Conservation (phyloP, 2,888 invertebrate species). For the Hololepta plana region DNA sequence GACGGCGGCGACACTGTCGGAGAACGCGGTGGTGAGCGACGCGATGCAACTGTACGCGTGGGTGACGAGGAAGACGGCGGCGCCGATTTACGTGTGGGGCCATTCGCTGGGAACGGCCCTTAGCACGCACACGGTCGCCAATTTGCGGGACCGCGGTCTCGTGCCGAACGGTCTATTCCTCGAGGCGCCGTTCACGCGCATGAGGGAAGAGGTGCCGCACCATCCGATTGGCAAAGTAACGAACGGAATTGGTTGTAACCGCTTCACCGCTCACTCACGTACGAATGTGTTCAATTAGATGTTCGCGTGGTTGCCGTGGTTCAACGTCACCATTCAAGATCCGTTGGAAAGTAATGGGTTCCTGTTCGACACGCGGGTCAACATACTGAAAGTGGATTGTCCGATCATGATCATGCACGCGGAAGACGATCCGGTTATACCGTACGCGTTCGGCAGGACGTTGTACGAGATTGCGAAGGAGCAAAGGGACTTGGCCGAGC, state of each 20-base stretch:
- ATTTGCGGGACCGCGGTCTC: slow-evolving; percentile 9
- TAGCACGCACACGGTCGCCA: slow-evolving; percentile 16
- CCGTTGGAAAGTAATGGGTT: slow-evolving; percentile 20
- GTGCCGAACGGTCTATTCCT: slow-evolving; percentile 17
- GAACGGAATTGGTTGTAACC: not conserved
- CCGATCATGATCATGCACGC: slow-evolving; percentile 23
- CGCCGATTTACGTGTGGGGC: slow-evolving; percentile 22
- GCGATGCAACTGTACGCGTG: slow-evolving; percentile 20
- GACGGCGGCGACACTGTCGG: slow-evolving; percentile 15
- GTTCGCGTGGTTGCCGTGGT: slow-evolving; percentile 21
- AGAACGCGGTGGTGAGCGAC: slow-evolving; percentile 20
- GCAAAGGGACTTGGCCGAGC: slow-evolving; percentile 5
- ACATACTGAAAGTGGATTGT: slow-evolving; percentile 18
- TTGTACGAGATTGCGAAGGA: slow-evolving; percentile 11
- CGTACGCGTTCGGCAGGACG: slow-evolving; percentile 17
- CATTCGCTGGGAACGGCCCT: slow-evolving; percentile 22
- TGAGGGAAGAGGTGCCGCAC: slow-evolving; percentile 15
- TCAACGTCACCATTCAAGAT: slow-evolving; percentile 17
- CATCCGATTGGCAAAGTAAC: slow-evolving; percentile 10
- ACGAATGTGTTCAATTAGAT: slow-evolving; percentile 11
- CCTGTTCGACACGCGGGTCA: slow-evolving; percentile 15
- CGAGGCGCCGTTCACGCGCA: slow-evolving; percentile 20
- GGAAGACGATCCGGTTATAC: slow-evolving; percentile 20
- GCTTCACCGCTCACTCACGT: not conserved
- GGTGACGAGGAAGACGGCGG: slow-evolving; percentile 15